Evolutionary conservation across 2,888 invertebrate species (phyloP), one percentile per base, ranked within the genome.

Genomic region (Rhagium mordax): DNA sequence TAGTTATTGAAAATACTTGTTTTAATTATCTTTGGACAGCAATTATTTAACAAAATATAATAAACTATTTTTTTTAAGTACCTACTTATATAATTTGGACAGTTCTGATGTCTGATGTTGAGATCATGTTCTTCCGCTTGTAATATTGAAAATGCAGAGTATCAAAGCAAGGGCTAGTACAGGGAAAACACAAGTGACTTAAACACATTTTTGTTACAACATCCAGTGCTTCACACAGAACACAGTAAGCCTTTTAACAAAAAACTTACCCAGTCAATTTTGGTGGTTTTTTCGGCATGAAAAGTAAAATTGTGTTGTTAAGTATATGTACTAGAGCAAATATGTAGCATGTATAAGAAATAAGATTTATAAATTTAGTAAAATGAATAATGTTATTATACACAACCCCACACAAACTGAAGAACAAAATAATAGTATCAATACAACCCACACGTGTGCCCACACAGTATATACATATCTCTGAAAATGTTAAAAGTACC

Each of bases 361-460:
- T 74, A 72, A 10, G 77, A 79, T 77, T 80, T 81, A 81, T 78
- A 80, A 77, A 80, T 82, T 81, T 77, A 75, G 74, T 76, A 69
- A 80, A 81, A 74, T 70, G 76, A 81, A 79, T 77, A 80, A 76
- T 81, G 79, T 80, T 79, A 79, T 82, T 81, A 81, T 82, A 79
- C 79, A 79, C 79, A 75, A 81, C 80, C 79, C 81, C 81, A 78
- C 82, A 83, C 79, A 80, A 82, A 73, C 74, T 80, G 74, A 82
- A 79, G 80, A 82, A 84, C 79, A 78, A 84, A 84, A 83, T 83
- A 84, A 83, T 83, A 84, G 81, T 83, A 84, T 82, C 80, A 74
- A 82, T 78, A 80, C 81, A 61, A 61, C 85, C 85, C 78, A 84
- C 85, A 76, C 77, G 33, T 3, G 74, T 78, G 59, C 84, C 85